Percentiles rank a stretch among this genome's conserved stretches.
These are phyloP conservation scores for Nibea albiflora DNA, from an alignment of 2,113 vertebrate genomes.

Conservation along the genomic window DNA sequence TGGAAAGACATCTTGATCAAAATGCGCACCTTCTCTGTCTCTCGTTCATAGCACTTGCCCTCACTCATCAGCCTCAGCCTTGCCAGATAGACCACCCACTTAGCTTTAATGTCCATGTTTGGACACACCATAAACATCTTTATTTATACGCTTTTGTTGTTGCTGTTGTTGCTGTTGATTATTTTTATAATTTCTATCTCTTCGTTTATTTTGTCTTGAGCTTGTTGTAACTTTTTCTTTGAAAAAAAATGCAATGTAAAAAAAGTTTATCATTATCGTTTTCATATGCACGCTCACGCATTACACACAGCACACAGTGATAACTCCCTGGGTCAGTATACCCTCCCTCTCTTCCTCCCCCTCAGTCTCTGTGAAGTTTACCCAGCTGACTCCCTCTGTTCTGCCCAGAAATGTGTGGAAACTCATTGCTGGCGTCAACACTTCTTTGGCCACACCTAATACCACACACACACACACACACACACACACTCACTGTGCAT, in stretches of 20 bases:
- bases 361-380: slow-evolving; percentile 54
- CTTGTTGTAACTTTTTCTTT: no score
- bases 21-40: slow-evolving; percentile 21
- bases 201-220: no score
- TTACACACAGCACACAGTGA: slow-evolving; percentile 27
- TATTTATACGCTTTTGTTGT: no score
- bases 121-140: slow-evolving; percentile 60
- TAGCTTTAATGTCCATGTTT: slow-evolving; percentile 57
- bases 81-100: slow-evolving; percentile 68
- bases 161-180: no score
- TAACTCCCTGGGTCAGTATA: neutral
- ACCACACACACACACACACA: slow-evolving; percentile 31
- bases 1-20: slow-evolving; percentile 2
- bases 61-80: neutral
- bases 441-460: slow-evolving; percentile 50
- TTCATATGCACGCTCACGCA: slow-evolving; percentile 8
- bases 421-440: slow-evolving; percentile 65
- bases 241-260: no score
- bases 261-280: no score
- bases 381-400: slow-evolving; percentile 74
- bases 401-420: slow-evolving; percentile 70
- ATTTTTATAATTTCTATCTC: no score
- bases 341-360: neutral
- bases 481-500: slow-evolving; percentile 18
- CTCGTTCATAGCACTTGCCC: slow-evolving; percentile 25